Percentiles rank a stretch among this genome's conserved stretches.
phyloP scores from a whole-genome alignment of 2,113 vertebrate genomes.

The Puffinus mauretanicus region DNA sequence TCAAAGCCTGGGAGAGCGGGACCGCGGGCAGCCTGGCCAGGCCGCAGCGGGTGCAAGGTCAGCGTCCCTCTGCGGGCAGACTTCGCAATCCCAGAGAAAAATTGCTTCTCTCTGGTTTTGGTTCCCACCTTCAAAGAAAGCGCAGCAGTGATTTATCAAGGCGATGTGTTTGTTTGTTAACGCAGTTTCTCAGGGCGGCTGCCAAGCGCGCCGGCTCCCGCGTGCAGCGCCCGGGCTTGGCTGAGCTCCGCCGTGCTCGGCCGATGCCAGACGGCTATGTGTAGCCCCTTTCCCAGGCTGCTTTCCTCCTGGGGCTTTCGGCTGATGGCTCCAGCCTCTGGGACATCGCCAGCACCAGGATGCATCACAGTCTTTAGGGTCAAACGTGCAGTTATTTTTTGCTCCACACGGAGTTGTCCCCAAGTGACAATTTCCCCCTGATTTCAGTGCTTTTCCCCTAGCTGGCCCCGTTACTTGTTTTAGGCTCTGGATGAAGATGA shows the following conservation, averaged over 20 bases:
- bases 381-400: neutral
- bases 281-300: constrained; percentile 26
- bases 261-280: fast-evolving
- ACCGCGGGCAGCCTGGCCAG: fast-evolving
- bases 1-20: neutral
- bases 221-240: neutral
- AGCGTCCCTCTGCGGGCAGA: neutral
- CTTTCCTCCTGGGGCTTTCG: neutral
- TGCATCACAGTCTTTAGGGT: neutral
- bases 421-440: neutral
- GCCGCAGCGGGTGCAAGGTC: fast-evolving
- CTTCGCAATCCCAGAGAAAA: fast-evolving
- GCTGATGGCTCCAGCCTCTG: neutral
- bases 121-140: neutral
- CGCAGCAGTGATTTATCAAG: neutral
- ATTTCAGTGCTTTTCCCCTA: neutral
- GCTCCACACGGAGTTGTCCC: neutral
- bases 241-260: fast-evolving
- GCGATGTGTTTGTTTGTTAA: neutral
- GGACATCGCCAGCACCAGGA: neutral
- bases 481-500: neutral
- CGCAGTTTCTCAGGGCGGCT: neutral
- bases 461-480: neutral
- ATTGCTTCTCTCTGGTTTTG: neutral
- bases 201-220: neutral